A percentile compares a stretch with the other conserved stretches of the same genome.
phyloP scores from a whole-genome alignment of 2,113 vertebrate species.

The Sakesphorus luctuosus region DNA sequence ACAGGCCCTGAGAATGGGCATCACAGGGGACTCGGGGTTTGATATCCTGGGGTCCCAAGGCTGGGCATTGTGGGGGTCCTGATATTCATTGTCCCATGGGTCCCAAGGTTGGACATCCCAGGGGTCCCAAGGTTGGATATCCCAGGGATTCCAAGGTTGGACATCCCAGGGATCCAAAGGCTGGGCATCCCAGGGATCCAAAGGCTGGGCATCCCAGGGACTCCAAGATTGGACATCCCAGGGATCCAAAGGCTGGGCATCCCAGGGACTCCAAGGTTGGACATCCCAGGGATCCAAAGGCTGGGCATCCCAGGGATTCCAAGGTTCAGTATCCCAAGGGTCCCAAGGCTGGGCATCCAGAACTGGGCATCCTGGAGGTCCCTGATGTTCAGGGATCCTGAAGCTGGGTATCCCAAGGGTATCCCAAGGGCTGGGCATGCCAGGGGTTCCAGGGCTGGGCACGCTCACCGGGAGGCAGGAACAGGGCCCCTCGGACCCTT shows the following conservation, averaged over 20 bases:
- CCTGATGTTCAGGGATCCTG: neutral
- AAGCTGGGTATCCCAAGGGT: neutral
- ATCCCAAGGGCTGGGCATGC: neutral
- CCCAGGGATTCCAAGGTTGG: neutral
- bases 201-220: neutral
- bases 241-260: neutral
- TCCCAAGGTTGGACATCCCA: neutral
- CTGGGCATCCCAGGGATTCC: neutral
- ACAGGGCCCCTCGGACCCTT: slow-evolving; percentile 80
- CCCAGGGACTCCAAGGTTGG: neutral
- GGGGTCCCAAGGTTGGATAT: neutral
- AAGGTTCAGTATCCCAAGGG: neutral
- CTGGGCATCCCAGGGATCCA: accelerated
- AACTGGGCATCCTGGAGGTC: too few relatives aligned
- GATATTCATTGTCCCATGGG: neutral
- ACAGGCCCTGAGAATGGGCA: neutral
- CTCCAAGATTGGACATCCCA: neutral
- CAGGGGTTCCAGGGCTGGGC: neutral
- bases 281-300: too few relatives aligned
- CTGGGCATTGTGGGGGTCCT: neutral
- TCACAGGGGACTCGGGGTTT: neutral
- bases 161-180: neutral
- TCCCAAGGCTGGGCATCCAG: too few relatives aligned
- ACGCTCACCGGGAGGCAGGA: slow-evolving; percentile 82
- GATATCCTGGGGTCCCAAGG: neutral